Evolutionary conservation across 2,113 vertebrate species (phyloP).

Genomic region (Rhombomys opimus): DNA sequence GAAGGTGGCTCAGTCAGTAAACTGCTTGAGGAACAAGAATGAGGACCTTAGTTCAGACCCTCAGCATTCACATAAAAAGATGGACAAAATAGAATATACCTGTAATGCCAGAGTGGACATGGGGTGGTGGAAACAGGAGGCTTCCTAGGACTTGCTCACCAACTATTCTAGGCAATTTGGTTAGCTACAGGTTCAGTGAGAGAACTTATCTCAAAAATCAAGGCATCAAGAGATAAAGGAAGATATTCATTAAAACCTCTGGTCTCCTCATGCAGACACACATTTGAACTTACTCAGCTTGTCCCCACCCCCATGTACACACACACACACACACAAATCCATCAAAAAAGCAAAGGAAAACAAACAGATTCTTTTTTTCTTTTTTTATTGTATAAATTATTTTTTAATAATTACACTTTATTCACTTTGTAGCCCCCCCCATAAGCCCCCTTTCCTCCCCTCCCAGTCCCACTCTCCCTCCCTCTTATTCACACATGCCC

Average conservation of each 20-base stretch:
- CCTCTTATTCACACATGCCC: no score
- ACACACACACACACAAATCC: background rate
- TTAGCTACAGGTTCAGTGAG: background rate
- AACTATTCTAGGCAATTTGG: no score
- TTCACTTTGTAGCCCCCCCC: no score
- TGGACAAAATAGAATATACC: background rate
- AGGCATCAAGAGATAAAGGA: background rate
- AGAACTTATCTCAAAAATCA: background rate
- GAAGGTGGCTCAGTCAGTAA: background rate
- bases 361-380: background rate
- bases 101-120: background rate
- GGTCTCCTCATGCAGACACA: background rate
- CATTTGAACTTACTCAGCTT: background rate
- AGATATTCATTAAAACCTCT: background rate
- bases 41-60: background rate
- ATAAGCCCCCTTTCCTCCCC: no score
- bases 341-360: background rate
- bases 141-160: background rate
- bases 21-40: background rate
- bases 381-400: no score
- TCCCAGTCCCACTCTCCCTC: no score
- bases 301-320: no score
- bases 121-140: background rate
- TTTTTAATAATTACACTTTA: no score
- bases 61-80: background rate